Base-by-base conservation (phyloP, 2,113 vertebrate genomes). In the Calonectris borealis region DNA sequence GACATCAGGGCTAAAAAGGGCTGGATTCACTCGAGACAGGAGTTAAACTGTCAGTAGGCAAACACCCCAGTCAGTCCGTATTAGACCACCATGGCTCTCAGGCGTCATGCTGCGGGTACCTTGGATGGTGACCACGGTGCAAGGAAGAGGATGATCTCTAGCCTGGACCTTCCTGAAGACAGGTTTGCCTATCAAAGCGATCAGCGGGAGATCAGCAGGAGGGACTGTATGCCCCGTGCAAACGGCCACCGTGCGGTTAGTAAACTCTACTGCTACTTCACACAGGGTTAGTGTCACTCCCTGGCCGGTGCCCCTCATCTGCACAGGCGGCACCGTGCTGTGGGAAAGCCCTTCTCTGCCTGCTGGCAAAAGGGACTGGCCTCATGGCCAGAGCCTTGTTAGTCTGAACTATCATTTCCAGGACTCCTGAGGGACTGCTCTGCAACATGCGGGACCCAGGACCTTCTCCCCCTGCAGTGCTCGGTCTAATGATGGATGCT, bases 101-200 rank as follows among this genome's bases (percentile, higher is more conserved):
- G 54, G 49, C 2, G 3, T 58, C 72, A 89, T 6, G 0, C 21
- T 79, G 42, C 3, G 7, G 73, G 94, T 99, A 99, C 99, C 99
- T 99, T 98, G 77, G 57, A 99, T 93, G 98, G 90, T 97, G 98
- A 99, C 96, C 98, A 99, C 91, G 73, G 98, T 97, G 92, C 97
- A 98, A 89, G 98, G 98, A 83, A 98, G 90, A 77, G 98, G 98
- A 95, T 97, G 98, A 58, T 99, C 99, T 98, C 98, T 98, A 98
- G 98, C 86, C 83, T 99, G 99, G 96, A 99, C 98, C 95, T 99
- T 99, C 97, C 99, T 98, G 98, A 98, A 98, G 98, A 99, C 83
- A 93, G 98, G 98, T 72, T 97, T 98, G 96, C 98, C 99, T 99
- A 97, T 94, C 79, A 73, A 96, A 98, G 96, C 11, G 97, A 98